Evolutionary conservation across 2,888 invertebrate genomes (phyloP).

Genomic region (Rhimphoctona megacephalus): DNA sequence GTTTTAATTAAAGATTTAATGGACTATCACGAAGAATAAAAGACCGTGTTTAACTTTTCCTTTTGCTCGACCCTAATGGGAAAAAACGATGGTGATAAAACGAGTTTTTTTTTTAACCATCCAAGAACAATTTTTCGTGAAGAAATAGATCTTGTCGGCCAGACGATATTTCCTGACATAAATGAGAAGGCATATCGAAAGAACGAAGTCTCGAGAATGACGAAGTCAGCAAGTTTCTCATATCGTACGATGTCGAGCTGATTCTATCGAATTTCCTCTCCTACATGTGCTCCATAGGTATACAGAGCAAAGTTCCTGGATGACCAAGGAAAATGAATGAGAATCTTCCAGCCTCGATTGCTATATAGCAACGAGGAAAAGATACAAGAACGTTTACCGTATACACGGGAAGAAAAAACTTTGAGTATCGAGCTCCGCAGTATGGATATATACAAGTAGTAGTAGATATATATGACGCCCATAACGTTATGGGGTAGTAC

Average conservation of each 20-base stretch:
- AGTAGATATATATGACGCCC: constrained; percentile 40
- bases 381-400: constrained; percentile 24
- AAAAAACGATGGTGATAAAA: neutral
- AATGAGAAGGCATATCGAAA: constrained; percentile 55
- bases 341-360: constrained; percentile 25
- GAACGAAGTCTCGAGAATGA: constrained; percentile 35
- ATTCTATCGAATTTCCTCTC: constrained; percentile 51
- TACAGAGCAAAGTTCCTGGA: constrained; percentile 15
- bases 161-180: constrained; percentile 43
- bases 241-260: constrained; percentile 41
- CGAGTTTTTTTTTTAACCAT: neutral
- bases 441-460: constrained; percentile 52
- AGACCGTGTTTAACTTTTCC: neutral
- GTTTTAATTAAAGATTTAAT: neutral
- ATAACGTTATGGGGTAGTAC: constrained; percentile 61
- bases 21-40: neutral
- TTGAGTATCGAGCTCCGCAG: constrained; percentile 40
- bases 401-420: constrained; percentile 33
- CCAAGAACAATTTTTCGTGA: constrained; percentile 11
- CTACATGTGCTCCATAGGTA: neutral
- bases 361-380: constrained; percentile 44
- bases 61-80: neutral
- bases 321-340: constrained; percentile 59
- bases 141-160: constrained; percentile 28
- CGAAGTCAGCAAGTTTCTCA: constrained; percentile 60